A percentile compares a stretch with the other conserved stretches of the same genome.
phyloP scores from a whole-genome alignment of 2,888 invertebrate species.

The Lacanobia oleracea region DNA sequence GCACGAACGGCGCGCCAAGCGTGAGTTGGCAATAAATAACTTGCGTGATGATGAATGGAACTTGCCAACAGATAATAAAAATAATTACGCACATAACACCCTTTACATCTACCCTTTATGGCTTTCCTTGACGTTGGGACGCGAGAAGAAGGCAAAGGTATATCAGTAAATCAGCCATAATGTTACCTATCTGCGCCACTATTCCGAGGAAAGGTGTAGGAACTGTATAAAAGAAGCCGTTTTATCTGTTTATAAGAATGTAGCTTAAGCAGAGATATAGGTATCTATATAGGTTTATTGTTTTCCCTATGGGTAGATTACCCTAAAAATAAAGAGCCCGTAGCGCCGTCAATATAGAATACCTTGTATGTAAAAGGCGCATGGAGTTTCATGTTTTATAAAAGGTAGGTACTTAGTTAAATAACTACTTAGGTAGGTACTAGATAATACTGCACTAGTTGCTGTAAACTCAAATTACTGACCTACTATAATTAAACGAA shows the following conservation, averaged over 20 bases:
- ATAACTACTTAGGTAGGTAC: too few species aligned
- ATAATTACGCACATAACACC: slow-evolving; percentile 62
- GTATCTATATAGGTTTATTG: not conserved
- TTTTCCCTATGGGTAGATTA: slow-evolving; percentile 48
- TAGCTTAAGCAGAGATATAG: slow-evolving; percentile 37
- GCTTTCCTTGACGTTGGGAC: slow-evolving; percentile 57
- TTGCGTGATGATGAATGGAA: slow-evolving; percentile 57
- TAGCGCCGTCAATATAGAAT: slow-evolving; percentile 43
- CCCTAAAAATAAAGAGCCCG: slow-evolving; percentile 49
- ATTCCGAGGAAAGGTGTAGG: slow-evolving; percentile 43
- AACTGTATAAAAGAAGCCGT: slow-evolving; percentile 32
- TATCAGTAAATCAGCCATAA: slow-evolving; percentile 63
- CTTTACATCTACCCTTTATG: slow-evolving; percentile 60
- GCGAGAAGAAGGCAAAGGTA: slow-evolving; percentile 56
- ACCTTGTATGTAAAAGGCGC: slow-evolving; percentile 37
- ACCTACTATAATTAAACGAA: not conserved
- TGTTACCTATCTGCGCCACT: slow-evolving; percentile 58
- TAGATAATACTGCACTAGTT: not conserved
- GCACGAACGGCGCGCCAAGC: slow-evolving; percentile 49
- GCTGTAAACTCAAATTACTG: not conserved
- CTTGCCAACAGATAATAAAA: slow-evolving; percentile 60
- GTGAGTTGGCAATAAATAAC: slow-evolving; percentile 63
- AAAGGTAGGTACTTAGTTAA: slow-evolving; percentile 1
- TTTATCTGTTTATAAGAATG: slow-evolving; percentile 49
- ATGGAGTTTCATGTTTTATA: slow-evolving; percentile 31